Base-by-base conservation (phyloP, 2,113 vertebrate genomes). In the Alaudala cheleensis region DNA sequence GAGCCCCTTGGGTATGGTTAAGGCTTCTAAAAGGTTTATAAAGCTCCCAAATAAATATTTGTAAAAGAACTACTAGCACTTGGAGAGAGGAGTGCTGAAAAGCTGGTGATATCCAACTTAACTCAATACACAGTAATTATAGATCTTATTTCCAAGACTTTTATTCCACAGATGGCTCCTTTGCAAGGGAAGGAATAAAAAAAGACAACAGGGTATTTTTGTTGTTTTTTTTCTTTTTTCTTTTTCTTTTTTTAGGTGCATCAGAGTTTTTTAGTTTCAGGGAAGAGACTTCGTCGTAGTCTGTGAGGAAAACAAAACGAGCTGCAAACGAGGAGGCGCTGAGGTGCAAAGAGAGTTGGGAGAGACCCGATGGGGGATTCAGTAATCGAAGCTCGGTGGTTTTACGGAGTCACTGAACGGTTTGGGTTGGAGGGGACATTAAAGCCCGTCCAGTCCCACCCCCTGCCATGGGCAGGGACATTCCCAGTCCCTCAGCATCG, bases 31-130 rank as follows among this genome's bases (percentile, higher is more conserved):
- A 84, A 74, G 37, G 47, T 81, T 95, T 83, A 26, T 50, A 50
- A 37, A 77, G 29, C 76, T 89, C 77, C 49, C 50, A 84, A 74
- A 65, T 61, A 86, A 83, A 86, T 95, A 81, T 83, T 84, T 91
- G 64, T 64, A 19, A 89, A 70, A 64, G 29, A 40, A 44, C 10
- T 29, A 42, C 51, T 47, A 74, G 60, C 8, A 18, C 49, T 74
- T 70, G 65, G 56, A 78, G 42, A 54, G 34, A 93, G 12, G 15
- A 45, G n/a, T 71, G 37, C 62, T 76, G 62, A 72, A 90, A 93
- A 87, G n/a, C 31, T 82, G 76, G 58, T 40, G 64, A 58, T 81
- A 60, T 9, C 64, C 42, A 60, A 47, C 34, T 80, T 80, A 60
- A 37, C 42, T 60, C 62, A 51, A 60, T 40, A 16, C 13, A 22